Conservation (phyloP, 2,888 invertebrate genomes). For the Quadriops clusia region DNA sequence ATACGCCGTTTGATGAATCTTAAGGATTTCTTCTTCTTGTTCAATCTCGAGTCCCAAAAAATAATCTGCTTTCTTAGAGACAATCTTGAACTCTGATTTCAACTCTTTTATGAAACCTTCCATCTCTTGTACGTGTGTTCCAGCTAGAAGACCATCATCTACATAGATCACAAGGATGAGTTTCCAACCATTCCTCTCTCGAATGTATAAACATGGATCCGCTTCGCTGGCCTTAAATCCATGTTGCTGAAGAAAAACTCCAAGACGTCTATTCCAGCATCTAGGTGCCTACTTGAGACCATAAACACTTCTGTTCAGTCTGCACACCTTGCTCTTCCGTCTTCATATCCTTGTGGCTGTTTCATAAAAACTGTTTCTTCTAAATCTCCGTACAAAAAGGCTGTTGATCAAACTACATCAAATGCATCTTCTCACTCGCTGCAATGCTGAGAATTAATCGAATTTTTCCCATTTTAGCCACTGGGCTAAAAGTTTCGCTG, state of each 20-base stretch:
- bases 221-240: conserved; percentile 20
- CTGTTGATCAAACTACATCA: too few relatives aligned
- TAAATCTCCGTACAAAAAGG: too few relatives aligned
- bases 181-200: conserved; percentile 11
- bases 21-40: too few relatives aligned
- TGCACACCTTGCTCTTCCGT: conserved; percentile 24
- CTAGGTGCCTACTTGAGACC: conserved; percentile 29
- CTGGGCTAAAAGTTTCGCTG: too few relatives aligned
- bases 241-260: conserved; percentile 19
- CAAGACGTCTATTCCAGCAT: conserved; percentile 26
- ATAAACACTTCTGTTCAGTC: conserved; percentile 26
- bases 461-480: too few relatives aligned
- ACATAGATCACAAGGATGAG: conserved; percentile 24
- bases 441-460: too few relatives aligned
- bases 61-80: too few relatives aligned
- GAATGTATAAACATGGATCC: conserved; percentile 24
- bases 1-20: too few relatives aligned
- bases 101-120: too few relatives aligned
- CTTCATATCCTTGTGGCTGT: conserved; percentile 25
- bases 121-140: conserved; percentile 9
- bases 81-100: too few relatives aligned
- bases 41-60: too few relatives aligned
- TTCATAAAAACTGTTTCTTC: conserved; percentile 22
- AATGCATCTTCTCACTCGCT: too few relatives aligned
- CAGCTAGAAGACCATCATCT: conserved; percentile 24